These are phyloP conservation scores for Neomonachus schauinslandi DNA, from an alignment of 2,113 vertebrate species.

Conservation along the genomic window DNA sequence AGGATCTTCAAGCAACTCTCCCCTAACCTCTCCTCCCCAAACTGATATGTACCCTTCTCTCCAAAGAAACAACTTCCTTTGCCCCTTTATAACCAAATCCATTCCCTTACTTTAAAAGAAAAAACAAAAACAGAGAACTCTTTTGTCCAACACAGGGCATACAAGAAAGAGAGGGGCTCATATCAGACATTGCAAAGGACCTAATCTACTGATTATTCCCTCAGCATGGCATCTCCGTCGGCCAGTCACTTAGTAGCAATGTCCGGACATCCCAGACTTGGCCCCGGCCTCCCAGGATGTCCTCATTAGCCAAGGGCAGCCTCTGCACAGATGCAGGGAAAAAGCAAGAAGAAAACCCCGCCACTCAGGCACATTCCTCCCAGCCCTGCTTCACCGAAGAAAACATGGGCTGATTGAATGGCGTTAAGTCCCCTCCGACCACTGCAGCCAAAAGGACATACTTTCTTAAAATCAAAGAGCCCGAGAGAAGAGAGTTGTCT, in stretches of 20 bases:
- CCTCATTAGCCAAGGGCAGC: neutral
- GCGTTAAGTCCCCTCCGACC: conserved; percentile 58
- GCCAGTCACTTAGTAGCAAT: neutral
- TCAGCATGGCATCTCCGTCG: neutral
- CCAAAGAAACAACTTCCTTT: neutral
- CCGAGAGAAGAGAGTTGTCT: conserved; percentile 80
- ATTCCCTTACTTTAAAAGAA: neutral
- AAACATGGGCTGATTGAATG: conserved; percentile 70
- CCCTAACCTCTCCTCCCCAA: neutral
- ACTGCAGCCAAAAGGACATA: conserved; percentile 60
- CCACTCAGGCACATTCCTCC: conserved; percentile 67
- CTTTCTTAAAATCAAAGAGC: conserved; percentile 78
- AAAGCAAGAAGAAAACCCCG: conserved; percentile 26
- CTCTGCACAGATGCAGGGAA: neutral
- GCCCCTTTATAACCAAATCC: neutral
- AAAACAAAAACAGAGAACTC: neutral
- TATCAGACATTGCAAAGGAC: neutral
- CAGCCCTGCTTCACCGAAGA: conserved; percentile 76
- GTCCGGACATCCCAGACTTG: neutral
- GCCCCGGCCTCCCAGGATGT: neutral
- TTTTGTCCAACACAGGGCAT: neutral
- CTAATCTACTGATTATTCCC: neutral
- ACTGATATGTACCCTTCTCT: neutral
- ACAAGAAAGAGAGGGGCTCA: neutral
- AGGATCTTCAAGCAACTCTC: neutral